Base-by-base conservation (phyloP, 2,113 vertebrate genomes). In the Naja naja region DNA sequence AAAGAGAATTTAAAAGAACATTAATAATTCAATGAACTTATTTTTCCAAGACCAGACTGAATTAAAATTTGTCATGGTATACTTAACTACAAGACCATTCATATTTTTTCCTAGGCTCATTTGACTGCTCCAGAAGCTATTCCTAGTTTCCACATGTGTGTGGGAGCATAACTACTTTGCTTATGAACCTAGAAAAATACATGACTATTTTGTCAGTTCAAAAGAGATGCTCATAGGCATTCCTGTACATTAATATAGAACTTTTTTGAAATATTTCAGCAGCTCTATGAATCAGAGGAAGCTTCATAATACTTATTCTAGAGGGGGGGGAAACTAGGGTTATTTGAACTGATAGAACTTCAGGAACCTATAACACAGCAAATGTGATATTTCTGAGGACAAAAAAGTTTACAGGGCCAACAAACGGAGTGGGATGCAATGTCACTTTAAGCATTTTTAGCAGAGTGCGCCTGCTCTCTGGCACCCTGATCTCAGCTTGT, bases 361-460 rank as follows among this genome's bases (percentile, higher is more conserved):
- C 20, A 4, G 43, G 74, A 11, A 25, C 16, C 14, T 3, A 9
- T 58, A 52, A 45, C 85, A 18, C 34, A 93, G 10, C 47, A 45
- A 93, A 86, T 6, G 11, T 25, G 10, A 27, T 52, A n/a, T 16
- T 90, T 90, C 45, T 87, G 12, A 49, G 14, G 54, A 43, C 22
- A 85, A 60, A 81, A 74, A 47, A 85, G 43, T 45, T 45, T 10
- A 54, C 39, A 18, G 43, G 53, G 39, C 69, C 16, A 39, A n/a
- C 27, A 49, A 27, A 89, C 39, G 53, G 88, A 25, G 54, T 52
- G 27, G 54, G 45, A 25, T 10, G 45, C 39, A 56, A 47, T 60
- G 91, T 45, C 8, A 3, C 74, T 90, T 18, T 60, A 52, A 93
- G 55, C 88, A 86, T 60, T 93, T 93, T 93, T 90, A 81, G 92